Base-by-base conservation (phyloP, 1,140 invertebrate species). In the Trichomalopsis sarcophagae region DNA sequence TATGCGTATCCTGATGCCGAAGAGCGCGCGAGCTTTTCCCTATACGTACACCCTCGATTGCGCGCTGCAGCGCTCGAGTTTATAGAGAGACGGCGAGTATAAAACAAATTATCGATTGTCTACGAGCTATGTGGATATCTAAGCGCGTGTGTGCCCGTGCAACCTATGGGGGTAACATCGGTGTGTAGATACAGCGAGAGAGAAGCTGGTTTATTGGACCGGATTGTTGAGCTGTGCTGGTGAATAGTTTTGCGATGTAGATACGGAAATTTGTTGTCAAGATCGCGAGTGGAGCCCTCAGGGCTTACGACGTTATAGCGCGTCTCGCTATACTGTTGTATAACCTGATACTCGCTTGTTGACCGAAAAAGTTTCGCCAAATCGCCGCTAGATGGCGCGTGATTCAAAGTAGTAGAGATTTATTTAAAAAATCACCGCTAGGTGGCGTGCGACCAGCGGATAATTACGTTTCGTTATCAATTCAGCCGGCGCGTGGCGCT, bases 1-100 rank as follows among this genome's bases (percentile, higher is more conserved):
- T 93, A 90, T 91, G 88, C 89, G 88, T 88, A 91, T 90, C 89
- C 89, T 89, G 33, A 36, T 36, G 88, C 88, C 86, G 33, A 6
- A 13, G 17, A 36, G 40, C 66, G 17, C 17, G 36, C 50, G 17
- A 30, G 36, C 50, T 71, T 47, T 71, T 47, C 44, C 79, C 21
- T 5, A 44, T 44, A 44, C 10, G 10, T 68, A 27, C 17, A 21
- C 73, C 30, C 55, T n/a, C 17, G 50, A 68, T 68, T 40, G 44
- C 36, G n/a, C 27, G 27, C 27, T 2, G 27, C 23, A 10, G 44
- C n/a, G 23, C 1, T 17, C 71, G 4, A 30, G 44, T 62, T 27
- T 62, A 44, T 44, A 40, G 44, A 44, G 74, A 78, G 76, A 55
- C 10, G n/a, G 76, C 50, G 76, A 27, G 30, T 71, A 36, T 79